A percentile compares a stretch with the other conserved stretches of the same genome.
Conservation (phyloP, 2,888 invertebrate genomes). For the Caenorhabditis imperialis region DNA sequence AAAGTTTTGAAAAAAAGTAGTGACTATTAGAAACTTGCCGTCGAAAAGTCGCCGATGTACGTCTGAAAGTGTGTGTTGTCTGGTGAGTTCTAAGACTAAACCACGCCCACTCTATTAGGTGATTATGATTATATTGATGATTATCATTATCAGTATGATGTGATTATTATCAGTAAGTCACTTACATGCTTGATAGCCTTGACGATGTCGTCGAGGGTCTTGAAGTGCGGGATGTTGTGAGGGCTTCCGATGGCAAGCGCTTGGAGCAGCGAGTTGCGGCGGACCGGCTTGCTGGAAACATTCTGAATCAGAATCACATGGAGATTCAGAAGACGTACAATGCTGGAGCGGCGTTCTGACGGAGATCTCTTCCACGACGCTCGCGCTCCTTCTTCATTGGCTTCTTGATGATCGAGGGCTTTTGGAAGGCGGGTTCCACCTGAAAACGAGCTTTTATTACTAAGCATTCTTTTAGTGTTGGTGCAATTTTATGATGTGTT, state of each 20-base stretch:
- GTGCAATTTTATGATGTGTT: too few relatives aligned
- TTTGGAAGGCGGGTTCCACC: conserved; percentile 71
- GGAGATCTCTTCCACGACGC: conserved; percentile 71
- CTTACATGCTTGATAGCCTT: conserved; percentile 75
- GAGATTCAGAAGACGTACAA: conserved; percentile 63
- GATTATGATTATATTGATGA: conserved; percentile 10
- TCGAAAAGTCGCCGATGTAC: conserved; percentile 55
- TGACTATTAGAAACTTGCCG: conserved; percentile 46
- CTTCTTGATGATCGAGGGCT: conserved; percentile 77
- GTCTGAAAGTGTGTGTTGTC: conserved; percentile 42
- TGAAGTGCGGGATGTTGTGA: conserved; percentile 77
- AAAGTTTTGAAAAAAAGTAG: conserved; percentile 15
- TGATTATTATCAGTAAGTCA: background rate
- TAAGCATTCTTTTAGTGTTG: too few relatives aligned
- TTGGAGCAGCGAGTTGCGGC: conserved; percentile 76
- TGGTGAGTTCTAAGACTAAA: conserved; percentile 11
- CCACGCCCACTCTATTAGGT: conserved; percentile 15
- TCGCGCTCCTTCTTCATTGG: conserved; percentile 77
- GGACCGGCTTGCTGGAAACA: conserved; percentile 73
- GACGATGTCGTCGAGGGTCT: conserved; percentile 77
- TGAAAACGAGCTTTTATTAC: too few relatives aligned
- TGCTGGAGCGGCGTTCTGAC: conserved; percentile 75
- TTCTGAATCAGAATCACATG: too few relatives aligned
- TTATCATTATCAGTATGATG: background rate
- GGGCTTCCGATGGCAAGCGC: conserved; percentile 77